Evolutionary conservation across 2,888 invertebrate species (phyloP).

Genomic region (Rapana venosa): DNA sequence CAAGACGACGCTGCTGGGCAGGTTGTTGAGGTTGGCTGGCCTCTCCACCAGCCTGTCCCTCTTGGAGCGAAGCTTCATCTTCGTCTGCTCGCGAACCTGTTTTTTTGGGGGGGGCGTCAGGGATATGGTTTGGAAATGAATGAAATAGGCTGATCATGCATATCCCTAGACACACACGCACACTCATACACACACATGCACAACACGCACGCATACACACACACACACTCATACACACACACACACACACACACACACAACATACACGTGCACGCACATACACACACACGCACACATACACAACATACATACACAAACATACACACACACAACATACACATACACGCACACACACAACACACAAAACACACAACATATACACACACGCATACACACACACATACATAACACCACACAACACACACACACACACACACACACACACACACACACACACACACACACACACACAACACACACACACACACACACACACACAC

Average conservation of each 20-base stretch:
- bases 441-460: constrained; percentile 11
- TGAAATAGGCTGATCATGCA: too few species aligned
- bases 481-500: constrained; percentile 14
- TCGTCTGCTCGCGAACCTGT: constrained; percentile 53
- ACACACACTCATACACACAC: too few species aligned
- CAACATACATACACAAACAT: background rate
- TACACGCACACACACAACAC: background rate
- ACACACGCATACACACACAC: too few species aligned
- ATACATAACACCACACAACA: background rate
- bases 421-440: background rate
- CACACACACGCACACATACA: background rate
- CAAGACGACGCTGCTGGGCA: constrained; percentile 33
- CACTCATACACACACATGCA: too few species aligned
- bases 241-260: background rate
- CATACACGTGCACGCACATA: background rate
- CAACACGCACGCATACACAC: too few species aligned
- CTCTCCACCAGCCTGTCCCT: constrained; percentile 45
- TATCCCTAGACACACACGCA: too few species aligned
- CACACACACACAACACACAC: constrained; percentile 2
- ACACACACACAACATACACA: background rate
- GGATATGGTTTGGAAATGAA: background rate
- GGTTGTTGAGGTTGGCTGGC: background rate
- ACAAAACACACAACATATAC: background rate
- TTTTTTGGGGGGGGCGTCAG: background rate
- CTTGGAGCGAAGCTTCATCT: constrained; percentile 50